Base-by-base conservation (phyloP, 2,888 invertebrate genomes). In the Standfussiana lucernea region DNA sequence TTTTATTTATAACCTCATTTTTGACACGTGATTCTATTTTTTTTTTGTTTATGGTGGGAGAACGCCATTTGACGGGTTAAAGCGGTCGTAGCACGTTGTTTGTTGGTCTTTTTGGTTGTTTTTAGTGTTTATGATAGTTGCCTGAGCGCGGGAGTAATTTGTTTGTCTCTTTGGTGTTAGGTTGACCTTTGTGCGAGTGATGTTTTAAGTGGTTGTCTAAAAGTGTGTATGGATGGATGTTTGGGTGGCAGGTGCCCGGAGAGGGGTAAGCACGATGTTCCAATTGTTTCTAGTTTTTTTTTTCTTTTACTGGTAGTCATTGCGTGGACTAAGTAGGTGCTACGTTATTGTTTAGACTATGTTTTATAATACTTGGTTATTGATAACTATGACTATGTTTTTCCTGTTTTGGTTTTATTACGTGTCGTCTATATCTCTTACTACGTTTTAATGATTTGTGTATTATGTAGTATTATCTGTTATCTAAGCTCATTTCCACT, bases 201-300 rank as follows among this genome's bases (percentile, higher is more conserved):
- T 81, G 78, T 81, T 83, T 59, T 83, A 61, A 76, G 77, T 75
- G 59, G 73, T 75, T 37, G 70, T 70, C 50, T 77, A 56, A 15
- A 59, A 72, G 69, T 75, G 56, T 84, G 84, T 77, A 66, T 84
- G 84, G 35, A 84, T 84, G 84, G 84, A 81, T 84, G 78, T 81
- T 69, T 78, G 84, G 84, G 40, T 78, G 84, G 64, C 45, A 45
- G 28, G 47, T 72, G 68, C n/a, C 71, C 64, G 42, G 15, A 75
- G 62, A 61, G 64, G 75, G 84, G 84, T 84, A 84, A 84, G 84
- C 70, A 62, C 50, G 62, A 67, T 81, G 56, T 28, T 62, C 5
- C 4, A 18, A 56, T 40, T 64, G 59, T 32, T 32, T 28, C 40
- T 42, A 24, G 10, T 62, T 13, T 32, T 66, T 35, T 18, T 69